Evolutionary conservation across 2,113 vertebrate genomes (phyloP).

Genomic region (Penelope pileata): DNA sequence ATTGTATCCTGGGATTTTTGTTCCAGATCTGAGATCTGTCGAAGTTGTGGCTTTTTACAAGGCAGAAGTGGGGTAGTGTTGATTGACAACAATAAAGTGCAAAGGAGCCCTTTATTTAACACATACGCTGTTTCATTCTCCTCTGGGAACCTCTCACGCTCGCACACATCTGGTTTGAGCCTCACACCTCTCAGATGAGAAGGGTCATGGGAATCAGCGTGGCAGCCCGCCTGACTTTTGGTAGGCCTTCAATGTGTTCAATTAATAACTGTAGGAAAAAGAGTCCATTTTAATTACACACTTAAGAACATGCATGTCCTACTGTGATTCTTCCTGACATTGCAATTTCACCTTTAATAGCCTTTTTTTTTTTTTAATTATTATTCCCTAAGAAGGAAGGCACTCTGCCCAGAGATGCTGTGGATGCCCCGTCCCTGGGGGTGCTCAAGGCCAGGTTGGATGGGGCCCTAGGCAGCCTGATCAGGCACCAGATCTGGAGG

Average conservation of each 20-base stretch:
- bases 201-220: not conserved
- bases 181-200: not conserved
- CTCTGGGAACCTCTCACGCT: not conserved
- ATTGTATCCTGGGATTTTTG: not conserved
- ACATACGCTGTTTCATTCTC: not conserved
- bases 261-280: not conserved
- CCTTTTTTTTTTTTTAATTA: not conserved
- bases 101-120: not conserved
- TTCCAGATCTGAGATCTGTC: not conserved
- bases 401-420: no score
- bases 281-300: not conserved
- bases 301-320: not conserved
- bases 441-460: no score
- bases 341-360: not conserved
- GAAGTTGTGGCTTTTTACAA: not conserved
- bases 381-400: not conserved
- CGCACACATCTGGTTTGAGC: fast-evolving
- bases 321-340: not conserved
- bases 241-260: fast-evolving
- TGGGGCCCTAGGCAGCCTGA: no score
- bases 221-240: not conserved
- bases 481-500: no score
- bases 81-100: not conserved
- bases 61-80: not conserved
- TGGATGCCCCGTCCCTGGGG: no score